Base-by-base conservation (phyloP, 2,888 invertebrate species). In the Malthinus seriepunctatus region DNA sequence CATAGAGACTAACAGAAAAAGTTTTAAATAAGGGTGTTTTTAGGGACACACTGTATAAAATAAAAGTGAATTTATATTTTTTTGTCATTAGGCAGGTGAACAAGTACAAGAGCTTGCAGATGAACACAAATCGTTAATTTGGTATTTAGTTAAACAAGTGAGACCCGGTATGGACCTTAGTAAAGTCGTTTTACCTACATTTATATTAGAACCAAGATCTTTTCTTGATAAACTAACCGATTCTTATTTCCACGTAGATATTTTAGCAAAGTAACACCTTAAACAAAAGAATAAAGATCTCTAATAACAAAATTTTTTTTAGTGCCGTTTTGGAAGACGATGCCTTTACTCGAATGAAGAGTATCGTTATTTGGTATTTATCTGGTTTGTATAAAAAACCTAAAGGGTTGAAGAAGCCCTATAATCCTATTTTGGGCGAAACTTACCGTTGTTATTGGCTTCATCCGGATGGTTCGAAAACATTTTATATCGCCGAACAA, bases 121-220 rank as follows among this genome's bases (percentile, higher is more conserved):
- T 56, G 96, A 97, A 78, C 95, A 97, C 81, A 96, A 95, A 78
- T 94, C 94, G 11, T 82, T 97, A 39, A 89, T 97, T 69, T 97
- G 97, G 96, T 92, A 91, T 75, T 83, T 97, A 35, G 84, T 97
- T 71, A 97, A 97, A 79, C 97, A 97, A 84, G 93, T 95, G 33
- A 85, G 95, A 10, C 95, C 96, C 0, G 97, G 97, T 46, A 97
- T 97, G 97, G 97, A 97, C 81, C 81, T 97, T 32, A 92, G 92
- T 62, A 92, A 93, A 82, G 92, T 97, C 42, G 95, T 95, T 9
- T 81, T 97, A 66, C 96, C 96, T 0, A 96, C 96, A 0, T 96
- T 96, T 76, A 96, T 97, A 55, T 80, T 97, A 67, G 96, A 97
- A 76, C 95, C 96, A 0, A 82, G 96, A 44, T 96, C 95, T 0